Percentiles rank a stretch among this genome's conserved stretches.
These are phyloP conservation scores for Epinotia nisella DNA, from an alignment of 2,888 invertebrate species.

Conservation along the genomic window DNA sequence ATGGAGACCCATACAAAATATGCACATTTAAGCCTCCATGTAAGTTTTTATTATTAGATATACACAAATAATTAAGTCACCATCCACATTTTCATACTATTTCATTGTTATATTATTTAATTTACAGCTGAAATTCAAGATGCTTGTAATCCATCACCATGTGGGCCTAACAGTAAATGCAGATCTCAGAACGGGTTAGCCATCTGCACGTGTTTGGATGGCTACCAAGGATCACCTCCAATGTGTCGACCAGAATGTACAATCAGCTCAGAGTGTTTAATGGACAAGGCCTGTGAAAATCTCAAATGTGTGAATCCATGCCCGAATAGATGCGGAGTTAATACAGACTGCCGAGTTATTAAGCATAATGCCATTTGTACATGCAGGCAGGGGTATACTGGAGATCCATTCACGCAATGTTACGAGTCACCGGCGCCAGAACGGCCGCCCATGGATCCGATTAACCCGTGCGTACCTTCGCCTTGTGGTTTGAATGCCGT, in stretches of 20 bases:
- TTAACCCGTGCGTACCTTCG: slow-evolving; percentile 89
- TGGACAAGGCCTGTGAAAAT: slow-evolving; percentile 87
- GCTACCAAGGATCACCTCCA: slow-evolving; percentile 88
- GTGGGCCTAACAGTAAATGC: slow-evolving; percentile 90
- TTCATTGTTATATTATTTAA: background rate
- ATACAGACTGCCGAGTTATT: slow-evolving; percentile 88
- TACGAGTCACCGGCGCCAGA: slow-evolving; percentile 63
- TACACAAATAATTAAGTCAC: background rate
- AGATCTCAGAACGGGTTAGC: slow-evolving; percentile 84
- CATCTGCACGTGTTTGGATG: slow-evolving; percentile 89
- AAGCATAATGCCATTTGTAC: slow-evolving; percentile 89
- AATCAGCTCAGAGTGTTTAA: slow-evolving; percentile 87
- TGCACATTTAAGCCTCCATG: slow-evolving; percentile 84
- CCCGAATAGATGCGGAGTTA: slow-evolving; percentile 88
- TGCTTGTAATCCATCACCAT: slow-evolving; percentile 89
- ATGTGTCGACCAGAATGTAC: slow-evolving; percentile 89
- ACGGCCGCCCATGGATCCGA: slow-evolving; percentile 56
- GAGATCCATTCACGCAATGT: slow-evolving; percentile 87
- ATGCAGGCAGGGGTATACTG: slow-evolving; percentile 86
- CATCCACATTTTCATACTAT: slow-evolving; percentile 1
- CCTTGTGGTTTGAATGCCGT: slow-evolving; percentile 91
- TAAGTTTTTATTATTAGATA: slow-evolving; percentile 69
- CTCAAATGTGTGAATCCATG: slow-evolving; percentile 90
- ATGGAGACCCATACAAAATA: slow-evolving; percentile 88
- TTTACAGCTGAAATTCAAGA: slow-evolving; percentile 69